phyloP scores from a whole-genome alignment of 2,113 vertebrate genomes.

The Xenopus laevis region DNA sequence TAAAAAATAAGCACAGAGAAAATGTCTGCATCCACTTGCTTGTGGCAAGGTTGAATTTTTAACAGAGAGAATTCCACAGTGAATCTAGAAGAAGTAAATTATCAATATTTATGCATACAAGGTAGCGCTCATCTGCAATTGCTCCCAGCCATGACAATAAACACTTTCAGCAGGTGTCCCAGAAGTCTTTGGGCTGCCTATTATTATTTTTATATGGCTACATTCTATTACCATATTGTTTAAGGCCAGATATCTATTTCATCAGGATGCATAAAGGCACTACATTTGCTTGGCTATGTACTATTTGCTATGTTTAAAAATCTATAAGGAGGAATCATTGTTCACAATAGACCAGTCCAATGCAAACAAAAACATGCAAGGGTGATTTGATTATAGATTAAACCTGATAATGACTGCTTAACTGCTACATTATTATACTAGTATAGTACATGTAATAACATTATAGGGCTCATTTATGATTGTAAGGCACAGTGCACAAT shows the following conservation, averaged over 20 bases:
- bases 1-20: constrained; percentile 32
- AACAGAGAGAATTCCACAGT: constrained; percentile 43
- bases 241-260: constrained; percentile 35
- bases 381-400: no score
- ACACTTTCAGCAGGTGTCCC: constrained; percentile 35
- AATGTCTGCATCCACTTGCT: constrained; percentile 37
- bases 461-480: no score
- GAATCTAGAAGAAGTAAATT: constrained; percentile 41
- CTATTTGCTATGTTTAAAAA: not conserved
- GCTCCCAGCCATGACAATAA: constrained; percentile 43
- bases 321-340: not conserved
- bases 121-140: constrained; percentile 45
- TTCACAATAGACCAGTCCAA: not conserved
- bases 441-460: no score
- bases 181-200: constrained; percentile 38
- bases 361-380: no score
- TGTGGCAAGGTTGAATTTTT: constrained; percentile 46
- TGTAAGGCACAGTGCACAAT: no score
- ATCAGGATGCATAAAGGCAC: not conserved
- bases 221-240: constrained; percentile 45
- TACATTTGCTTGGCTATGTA: not conserved
- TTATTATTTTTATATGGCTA: constrained; percentile 45
- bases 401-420: no score
- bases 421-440: no score
- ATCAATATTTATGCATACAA: constrained; percentile 46